Evolutionary conservation across 2,113 vertebrate species (phyloP).

Genomic region (Nothobranchius kuhntae): DNA sequence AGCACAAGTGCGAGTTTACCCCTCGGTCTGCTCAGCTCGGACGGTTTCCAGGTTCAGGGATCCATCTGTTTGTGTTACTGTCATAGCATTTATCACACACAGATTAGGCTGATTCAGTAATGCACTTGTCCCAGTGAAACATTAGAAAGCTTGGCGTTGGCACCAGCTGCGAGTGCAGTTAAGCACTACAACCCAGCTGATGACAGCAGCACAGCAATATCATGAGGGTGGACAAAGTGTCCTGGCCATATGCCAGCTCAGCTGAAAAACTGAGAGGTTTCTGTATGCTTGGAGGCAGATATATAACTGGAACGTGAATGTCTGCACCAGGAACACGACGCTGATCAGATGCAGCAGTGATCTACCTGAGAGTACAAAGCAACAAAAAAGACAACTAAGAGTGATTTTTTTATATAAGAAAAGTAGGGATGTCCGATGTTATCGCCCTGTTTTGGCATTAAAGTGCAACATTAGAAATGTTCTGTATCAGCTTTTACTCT

Average conservation of each 20-base stretch:
- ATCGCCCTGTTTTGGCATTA: too few species aligned
- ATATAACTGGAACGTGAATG: slow-evolving; percentile 30
- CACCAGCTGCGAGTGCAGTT: slow-evolving; percentile 48
- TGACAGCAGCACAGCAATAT: slow-evolving; percentile 39
- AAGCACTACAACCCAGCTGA: slow-evolving; percentile 48
- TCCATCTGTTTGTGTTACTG: slow-evolving; percentile 65
- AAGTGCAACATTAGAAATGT: too few species aligned
- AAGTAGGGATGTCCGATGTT: background rate
- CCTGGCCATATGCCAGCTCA: slow-evolving; percentile 42
- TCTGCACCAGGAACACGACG: slow-evolving; percentile 8
- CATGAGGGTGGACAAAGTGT: slow-evolving; percentile 31
- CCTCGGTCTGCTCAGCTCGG: slow-evolving; percentile 42
- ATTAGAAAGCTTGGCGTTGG: slow-evolving; percentile 51
- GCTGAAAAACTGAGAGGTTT: slow-evolving; percentile 38
- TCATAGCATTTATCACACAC: slow-evolving; percentile 55
- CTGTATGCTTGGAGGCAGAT: slow-evolving; percentile 28
- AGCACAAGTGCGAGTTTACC: slow-evolving; percentile 52
- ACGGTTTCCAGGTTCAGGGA: slow-evolving; percentile 44
- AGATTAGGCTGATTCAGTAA: slow-evolving; percentile 48
- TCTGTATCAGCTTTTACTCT: too few species aligned
- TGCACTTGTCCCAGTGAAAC: slow-evolving; percentile 57
- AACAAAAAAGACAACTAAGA: background rate
- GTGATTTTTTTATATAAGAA: background rate
- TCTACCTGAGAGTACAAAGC: background rate
- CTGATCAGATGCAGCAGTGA: slow-evolving; percentile 8